These are phyloP conservation scores for Apodemus speciosus DNA, from an alignment of 2,113 vertebrate genomes.

Conservation along the genomic window DNA sequence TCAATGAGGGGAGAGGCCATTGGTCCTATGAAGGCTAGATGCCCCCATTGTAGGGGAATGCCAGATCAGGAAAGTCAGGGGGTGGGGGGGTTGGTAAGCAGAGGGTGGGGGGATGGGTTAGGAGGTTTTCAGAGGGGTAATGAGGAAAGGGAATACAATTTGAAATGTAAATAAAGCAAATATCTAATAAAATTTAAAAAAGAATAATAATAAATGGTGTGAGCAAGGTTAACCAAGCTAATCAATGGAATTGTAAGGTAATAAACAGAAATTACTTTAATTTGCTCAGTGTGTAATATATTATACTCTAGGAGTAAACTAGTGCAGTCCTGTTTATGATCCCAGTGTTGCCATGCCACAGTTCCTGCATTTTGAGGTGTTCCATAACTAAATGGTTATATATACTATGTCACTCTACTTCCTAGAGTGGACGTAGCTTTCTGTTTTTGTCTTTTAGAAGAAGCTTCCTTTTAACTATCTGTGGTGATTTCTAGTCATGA, in stretches of 20 bases:
- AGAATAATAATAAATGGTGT: background rate
- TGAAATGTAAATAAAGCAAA: too few relatives aligned
- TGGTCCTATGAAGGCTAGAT: too few relatives aligned
- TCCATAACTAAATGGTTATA: background rate
- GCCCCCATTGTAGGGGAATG: too few relatives aligned
- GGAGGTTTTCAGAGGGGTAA: too few relatives aligned
- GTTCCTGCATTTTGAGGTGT: background rate
- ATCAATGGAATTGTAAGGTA: background rate
- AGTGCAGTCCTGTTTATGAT: background rate
- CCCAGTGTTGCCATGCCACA: background rate
- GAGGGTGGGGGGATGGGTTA: too few relatives aligned
- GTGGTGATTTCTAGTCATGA: background rate
- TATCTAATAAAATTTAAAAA: too few relatives aligned
- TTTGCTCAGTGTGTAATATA: background rate
- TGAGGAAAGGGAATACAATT: too few relatives aligned
- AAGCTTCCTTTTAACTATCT: slow-evolving; percentile 23
- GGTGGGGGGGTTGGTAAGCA: too few relatives aligned
- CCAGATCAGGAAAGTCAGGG: too few relatives aligned
- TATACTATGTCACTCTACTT: background rate
- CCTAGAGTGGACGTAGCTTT: too few relatives aligned
- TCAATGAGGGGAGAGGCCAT: too few relatives aligned
- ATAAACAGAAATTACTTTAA: background rate
- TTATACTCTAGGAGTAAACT: accelerated
- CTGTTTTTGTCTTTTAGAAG: background rate
- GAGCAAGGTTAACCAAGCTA: background rate